phyloP scores from a whole-genome alignment of 2,797 vertebrate species.

The Pelodytes ibericus region DNA sequence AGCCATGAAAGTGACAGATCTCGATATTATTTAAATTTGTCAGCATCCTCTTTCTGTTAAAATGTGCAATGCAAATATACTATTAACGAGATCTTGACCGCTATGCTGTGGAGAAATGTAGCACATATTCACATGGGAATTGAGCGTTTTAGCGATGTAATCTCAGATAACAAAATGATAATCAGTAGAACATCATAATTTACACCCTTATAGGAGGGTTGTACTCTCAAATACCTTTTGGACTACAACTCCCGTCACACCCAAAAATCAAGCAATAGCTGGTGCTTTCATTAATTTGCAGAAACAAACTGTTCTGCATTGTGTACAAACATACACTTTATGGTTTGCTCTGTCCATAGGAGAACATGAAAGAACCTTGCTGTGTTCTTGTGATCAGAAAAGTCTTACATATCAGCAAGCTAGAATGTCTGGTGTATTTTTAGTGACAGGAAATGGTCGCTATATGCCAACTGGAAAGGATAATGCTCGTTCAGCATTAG shows the following conservation, averaged over 20 bases:
- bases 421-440: not conserved
- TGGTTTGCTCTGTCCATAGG: no score
- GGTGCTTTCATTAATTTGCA: not conserved
- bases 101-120: not conserved
- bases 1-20: not conserved
- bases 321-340: not conserved
- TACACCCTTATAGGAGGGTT: not conserved
- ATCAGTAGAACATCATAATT: not conserved
- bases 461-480: not conserved
- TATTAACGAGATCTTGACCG: not conserved
- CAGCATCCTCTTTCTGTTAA: conserved; percentile 2
- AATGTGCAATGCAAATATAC: conserved; percentile 20
- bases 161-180: no score
- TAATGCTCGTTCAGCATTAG: not conserved
- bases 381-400: no score
- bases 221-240: not conserved
- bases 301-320: not conserved
- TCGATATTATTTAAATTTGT: conserved; percentile 3
- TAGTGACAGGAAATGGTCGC: not conserved
- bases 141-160: no score
- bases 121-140: not conserved
- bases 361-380: no score
- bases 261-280: not conserved
- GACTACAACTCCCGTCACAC: not conserved
- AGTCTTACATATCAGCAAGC: no score